Evolutionary conservation across 2,888 invertebrate genomes (phyloP).

Genomic region (Barypeithes pellucidus): DNA sequence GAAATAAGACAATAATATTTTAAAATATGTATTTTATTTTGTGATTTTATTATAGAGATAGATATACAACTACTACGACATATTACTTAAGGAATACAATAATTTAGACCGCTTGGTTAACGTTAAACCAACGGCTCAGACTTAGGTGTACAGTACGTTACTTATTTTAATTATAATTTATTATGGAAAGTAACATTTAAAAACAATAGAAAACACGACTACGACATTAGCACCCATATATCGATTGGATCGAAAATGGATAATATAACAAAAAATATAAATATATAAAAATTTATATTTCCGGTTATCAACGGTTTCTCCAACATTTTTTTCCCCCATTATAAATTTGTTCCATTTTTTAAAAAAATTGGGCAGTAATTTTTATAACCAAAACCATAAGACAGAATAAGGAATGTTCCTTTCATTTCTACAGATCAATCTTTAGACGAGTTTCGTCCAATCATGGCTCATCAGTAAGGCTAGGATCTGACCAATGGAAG

Average conservation of each 20-base stretch:
- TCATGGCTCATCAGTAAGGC: too few species aligned
- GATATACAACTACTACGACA: slow-evolving; percentile 50
- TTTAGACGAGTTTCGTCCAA: too few species aligned
- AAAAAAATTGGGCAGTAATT: too few species aligned
- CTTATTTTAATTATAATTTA: slow-evolving; percentile 56
- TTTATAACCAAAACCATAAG: too few species aligned
- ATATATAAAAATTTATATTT: slow-evolving; percentile 15
- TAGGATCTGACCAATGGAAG: too few species aligned
- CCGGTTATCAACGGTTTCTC: too few species aligned
- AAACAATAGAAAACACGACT: slow-evolving; percentile 61
- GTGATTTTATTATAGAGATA: slow-evolving; percentile 44
- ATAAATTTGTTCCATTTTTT: too few species aligned
- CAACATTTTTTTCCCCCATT: slow-evolving; percentile 3
- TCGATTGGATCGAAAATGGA: slow-evolving; percentile 55
- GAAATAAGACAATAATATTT: slow-evolving; percentile 6
- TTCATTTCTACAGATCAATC: too few species aligned
- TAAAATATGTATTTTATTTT: slow-evolving; percentile 41
- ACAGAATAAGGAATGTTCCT: neutral
- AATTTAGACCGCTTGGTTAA: slow-evolving; percentile 65
- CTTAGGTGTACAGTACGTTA: slow-evolving; percentile 69
- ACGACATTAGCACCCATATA: slow-evolving; percentile 60
- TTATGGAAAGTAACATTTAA: slow-evolving; percentile 62
- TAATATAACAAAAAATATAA: slow-evolving; percentile 30
- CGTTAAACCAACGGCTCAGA: slow-evolving; percentile 65
- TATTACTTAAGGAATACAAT: slow-evolving; percentile 58